A percentile compares a stretch with the other conserved stretches of the same genome.
These are phyloP conservation scores for Melitaea cinxia DNA, from an alignment of 1,140 invertebrate genomes.

Conservation along the genomic window DNA sequence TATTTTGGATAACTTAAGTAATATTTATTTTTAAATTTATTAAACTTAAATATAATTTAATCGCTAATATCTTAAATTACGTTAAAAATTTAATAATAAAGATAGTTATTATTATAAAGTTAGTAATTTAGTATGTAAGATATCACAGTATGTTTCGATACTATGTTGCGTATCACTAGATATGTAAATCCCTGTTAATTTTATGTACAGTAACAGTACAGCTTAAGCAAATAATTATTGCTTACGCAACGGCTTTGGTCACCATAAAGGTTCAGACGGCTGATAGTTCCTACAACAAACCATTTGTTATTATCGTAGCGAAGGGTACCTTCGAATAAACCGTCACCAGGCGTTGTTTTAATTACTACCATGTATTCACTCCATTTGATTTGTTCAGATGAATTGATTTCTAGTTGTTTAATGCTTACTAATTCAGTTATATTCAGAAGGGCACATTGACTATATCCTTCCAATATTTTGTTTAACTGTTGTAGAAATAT, in stretches of 20 bases:
- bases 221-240: slow-evolving; percentile 87
- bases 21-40: no score
- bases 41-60: no score
- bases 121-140: no score
- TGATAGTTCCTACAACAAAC: slow-evolving; percentile 85
- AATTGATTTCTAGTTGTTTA: slow-evolving; percentile 65
- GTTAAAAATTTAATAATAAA: no score
- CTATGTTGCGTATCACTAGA: no score
- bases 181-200: slow-evolving; percentile 15
- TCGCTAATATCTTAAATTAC: no score
- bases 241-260: slow-evolving; percentile 89
- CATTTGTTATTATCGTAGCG: slow-evolving; percentile 65
- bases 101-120: no score
- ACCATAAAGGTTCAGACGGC: slow-evolving; percentile 90
- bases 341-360: slow-evolving; percentile 86
- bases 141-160: no score
- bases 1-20: no score
- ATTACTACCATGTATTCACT: slow-evolving; percentile 86
- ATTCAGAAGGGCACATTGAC: slow-evolving; percentile 83
- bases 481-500: slow-evolving; percentile 86
- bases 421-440: slow-evolving; percentile 82
- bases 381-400: slow-evolving; percentile 60
- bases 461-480: slow-evolving; percentile 82
- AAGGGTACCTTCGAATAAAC: slow-evolving; percentile 89
- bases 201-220: slow-evolving; percentile 88